These are phyloP conservation scores for Hippocampus comes DNA, from an alignment of 2,113 vertebrate species.

Conservation along the genomic window DNA sequence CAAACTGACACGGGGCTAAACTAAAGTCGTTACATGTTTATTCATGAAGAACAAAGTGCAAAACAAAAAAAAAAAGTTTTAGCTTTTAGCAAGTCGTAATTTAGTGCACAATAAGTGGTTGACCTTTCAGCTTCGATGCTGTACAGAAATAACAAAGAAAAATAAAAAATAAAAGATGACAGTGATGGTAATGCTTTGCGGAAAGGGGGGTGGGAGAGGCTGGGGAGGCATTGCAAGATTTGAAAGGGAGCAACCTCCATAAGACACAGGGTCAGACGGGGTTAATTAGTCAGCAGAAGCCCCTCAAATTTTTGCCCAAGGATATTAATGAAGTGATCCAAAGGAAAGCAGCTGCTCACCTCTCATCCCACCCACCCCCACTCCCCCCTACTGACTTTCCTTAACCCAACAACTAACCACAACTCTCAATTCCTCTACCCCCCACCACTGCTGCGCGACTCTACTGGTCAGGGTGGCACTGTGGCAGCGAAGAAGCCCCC, in stretches of 20 bases:
- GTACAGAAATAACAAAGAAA: background rate
- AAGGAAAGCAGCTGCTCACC: slow-evolving; percentile 66
- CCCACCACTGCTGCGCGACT: slow-evolving; percentile 45
- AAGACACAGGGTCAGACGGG: slow-evolving; percentile 65
- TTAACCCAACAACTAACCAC: slow-evolving; percentile 30
- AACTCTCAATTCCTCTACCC: slow-evolving; percentile 28
- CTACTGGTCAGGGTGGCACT: slow-evolving; percentile 46
- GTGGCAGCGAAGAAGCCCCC: slow-evolving; percentile 49
- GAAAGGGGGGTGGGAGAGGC: slow-evolving; percentile 8
- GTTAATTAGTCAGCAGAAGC: slow-evolving; percentile 71
- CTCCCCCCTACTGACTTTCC: slow-evolving; percentile 9
- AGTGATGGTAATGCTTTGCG: slow-evolving; percentile 27
- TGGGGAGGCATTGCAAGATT: slow-evolving; percentile 33
- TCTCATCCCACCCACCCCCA: slow-evolving; percentile 14
- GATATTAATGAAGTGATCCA: slow-evolving; percentile 75
- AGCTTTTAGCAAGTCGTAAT: slow-evolving; percentile 13
- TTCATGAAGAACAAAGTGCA: background rate
- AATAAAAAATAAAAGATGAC: background rate
- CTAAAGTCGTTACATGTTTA: slow-evolving; percentile 5
- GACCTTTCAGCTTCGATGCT: slow-evolving; percentile 9
- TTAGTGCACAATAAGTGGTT: slow-evolving; percentile 1
- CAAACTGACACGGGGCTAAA: slow-evolving; percentile 3
- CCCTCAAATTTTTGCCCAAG: slow-evolving; percentile 68
- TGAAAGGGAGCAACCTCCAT: slow-evolving; percentile 55
- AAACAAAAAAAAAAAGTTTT: slow-evolving; percentile 2